Base-by-base conservation (phyloP, 2,113 vertebrate species). In the Pseudopipra pipra region DNA sequence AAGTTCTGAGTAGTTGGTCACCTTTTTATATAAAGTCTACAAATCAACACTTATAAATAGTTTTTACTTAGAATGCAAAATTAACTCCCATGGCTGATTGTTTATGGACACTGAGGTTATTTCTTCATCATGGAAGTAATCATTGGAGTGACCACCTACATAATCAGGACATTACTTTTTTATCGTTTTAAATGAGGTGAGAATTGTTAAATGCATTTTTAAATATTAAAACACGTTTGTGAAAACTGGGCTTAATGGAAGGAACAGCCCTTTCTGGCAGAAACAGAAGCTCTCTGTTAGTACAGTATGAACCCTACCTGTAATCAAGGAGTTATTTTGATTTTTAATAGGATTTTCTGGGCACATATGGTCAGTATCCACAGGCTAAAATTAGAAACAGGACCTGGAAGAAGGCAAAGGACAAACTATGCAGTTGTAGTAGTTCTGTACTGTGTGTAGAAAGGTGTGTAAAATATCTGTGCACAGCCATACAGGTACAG, bases 51-150 rank as follows among this genome's bases (percentile, higher is more conserved):
- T 62, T 62, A 9, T 25, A 78, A 83, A 30, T 49, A 73, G 10
- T 5, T 66, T 88, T 58, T 77, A 4, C 51, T 76, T 63, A 28
- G 9, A 58, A 39, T 31, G 49, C 28, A 58, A 39, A 75, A n/a
- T 35, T 33, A 39, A 14, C 28, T 67, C 17, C 25, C 0, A 0
- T 56, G 44, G 4, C 37, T 66, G 30, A 28, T n/a, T 43, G 7
- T 46, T 58, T 52, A 6, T 20, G 16, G 12, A 31, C 13, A 8
- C 19, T 46, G 31, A 33, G 17, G 9, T n/a, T 73, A 44, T 56
- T 83, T 46, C 30, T 68, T 92, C 52, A 37, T 25, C 44, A 6
- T 41, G n/a, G 74, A 79, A 83, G 15, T 41, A 43, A 61, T 49
- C 44, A 49, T 1, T 77, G 63, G 16, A 25, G 28, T 58, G 43